Percentiles rank a stretch among this genome's conserved stretches.
These are phyloP conservation scores for Nemopilema nomurai DNA, from an alignment of 30 jellyfish, hydroid and myxozoan genomes.

Conservation along the genomic window DNA sequence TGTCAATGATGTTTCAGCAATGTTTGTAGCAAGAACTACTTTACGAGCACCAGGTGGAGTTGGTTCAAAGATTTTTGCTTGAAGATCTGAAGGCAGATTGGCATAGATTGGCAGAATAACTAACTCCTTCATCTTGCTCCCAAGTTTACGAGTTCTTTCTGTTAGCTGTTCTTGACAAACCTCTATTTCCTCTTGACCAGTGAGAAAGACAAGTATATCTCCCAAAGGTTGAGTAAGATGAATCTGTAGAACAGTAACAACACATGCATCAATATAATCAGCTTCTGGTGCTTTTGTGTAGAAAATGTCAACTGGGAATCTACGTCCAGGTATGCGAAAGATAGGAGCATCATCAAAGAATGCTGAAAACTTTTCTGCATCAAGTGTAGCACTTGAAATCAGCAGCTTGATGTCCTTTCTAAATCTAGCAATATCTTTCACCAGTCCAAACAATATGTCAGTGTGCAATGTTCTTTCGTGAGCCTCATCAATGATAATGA, in stretches of 20 bases:
- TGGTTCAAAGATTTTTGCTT: slow-evolving; percentile 99
- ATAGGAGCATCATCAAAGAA: slow-evolving; percentile 99
- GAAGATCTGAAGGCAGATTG: slow-evolving; percentile 98
- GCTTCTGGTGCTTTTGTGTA: slow-evolving; percentile 99
- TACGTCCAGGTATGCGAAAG: slow-evolving; percentile 99
- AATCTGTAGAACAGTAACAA: slow-evolving; percentile 97
- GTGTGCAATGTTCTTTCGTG: slow-evolving; percentile 99
- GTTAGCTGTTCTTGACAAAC: slow-evolving; percentile 91
- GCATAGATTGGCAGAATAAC: slow-evolving; percentile 95
- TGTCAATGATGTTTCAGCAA: slow-evolving; percentile 99
- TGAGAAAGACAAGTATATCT: slow-evolving; percentile 91
- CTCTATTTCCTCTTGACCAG: slow-evolving; percentile 99
- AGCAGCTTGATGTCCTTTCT: slow-evolving; percentile 91
- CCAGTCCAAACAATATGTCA: slow-evolving; percentile 95
- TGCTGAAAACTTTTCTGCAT: slow-evolving; percentile 97
- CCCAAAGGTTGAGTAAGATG: slow-evolving; percentile 99
- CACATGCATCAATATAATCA: slow-evolving; percentile 98
- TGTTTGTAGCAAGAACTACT: slow-evolving; percentile 98
- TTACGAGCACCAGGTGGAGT: slow-evolving; percentile 99
- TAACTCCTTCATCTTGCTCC: slow-evolving; percentile 90
- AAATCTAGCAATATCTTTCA: slow-evolving; percentile 98
- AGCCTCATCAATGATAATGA: slow-evolving; percentile 98
- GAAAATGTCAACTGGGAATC: slow-evolving; percentile 98
- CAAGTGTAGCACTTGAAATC: slow-evolving; percentile 99
- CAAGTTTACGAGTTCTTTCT: slow-evolving; percentile 91